Conservation (phyloP, 2,888 invertebrate genomes). For the Macropis europaea region DNA sequence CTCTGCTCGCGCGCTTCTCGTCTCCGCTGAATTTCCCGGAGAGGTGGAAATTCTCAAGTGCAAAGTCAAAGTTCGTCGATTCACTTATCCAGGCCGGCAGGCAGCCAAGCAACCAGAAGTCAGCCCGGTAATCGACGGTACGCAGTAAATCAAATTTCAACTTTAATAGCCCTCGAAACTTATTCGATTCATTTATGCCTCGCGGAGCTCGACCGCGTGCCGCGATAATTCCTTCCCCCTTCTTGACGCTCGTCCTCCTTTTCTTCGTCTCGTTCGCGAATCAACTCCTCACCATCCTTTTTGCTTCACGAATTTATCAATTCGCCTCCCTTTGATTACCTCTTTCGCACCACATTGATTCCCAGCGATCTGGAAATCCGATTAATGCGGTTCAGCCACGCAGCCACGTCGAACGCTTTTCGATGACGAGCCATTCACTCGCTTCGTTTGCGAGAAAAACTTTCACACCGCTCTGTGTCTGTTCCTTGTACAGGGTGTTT, state of each 20-base stretch:
- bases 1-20: not conserved
- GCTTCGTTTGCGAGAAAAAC: no score
- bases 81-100: slow-evolving; percentile 52
- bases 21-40: not conserved
- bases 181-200: slow-evolving; percentile 66
- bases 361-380: no score
- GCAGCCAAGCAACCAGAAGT: slow-evolving; percentile 37
- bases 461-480: no score
- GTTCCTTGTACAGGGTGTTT: no score
- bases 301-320: not conserved
- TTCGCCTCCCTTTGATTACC: not conserved
- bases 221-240: slow-evolving; percentile 48
- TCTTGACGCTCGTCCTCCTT: not conserved
- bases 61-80: slow-evolving; percentile 58
- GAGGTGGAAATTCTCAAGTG: slow-evolving; percentile 43
- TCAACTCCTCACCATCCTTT: no score
- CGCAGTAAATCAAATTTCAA: slow-evolving; percentile 65
- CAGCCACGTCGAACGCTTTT: no score
- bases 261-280: not conserved
- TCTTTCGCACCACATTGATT: not conserved
- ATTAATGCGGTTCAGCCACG: no score
- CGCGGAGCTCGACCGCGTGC: slow-evolving; percentile 40
- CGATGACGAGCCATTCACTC: no score
- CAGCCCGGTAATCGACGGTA: slow-evolving; percentile 57
- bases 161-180: slow-evolving; percentile 67